Conservation (phyloP, 1,140 invertebrate species). For the Anagrus nilaparvatae region DNA sequence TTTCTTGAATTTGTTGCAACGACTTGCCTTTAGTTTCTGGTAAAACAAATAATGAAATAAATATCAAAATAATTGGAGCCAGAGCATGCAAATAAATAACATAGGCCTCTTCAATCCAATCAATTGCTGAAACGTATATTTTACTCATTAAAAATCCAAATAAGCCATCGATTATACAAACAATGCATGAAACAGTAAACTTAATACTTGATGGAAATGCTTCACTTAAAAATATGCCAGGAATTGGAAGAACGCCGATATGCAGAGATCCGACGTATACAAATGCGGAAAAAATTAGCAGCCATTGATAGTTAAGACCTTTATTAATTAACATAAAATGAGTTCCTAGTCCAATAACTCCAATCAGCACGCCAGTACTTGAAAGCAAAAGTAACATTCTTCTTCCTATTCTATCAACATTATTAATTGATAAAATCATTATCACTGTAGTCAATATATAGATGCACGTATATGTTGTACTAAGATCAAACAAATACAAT, state of each 20-base stretch:
- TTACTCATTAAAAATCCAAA: conserved; percentile 63
- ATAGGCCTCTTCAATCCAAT: conserved; percentile 41
- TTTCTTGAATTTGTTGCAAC: too few species aligned
- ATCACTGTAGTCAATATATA: conserved; percentile 54
- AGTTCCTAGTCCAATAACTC: conserved; percentile 45
- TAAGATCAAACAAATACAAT: conserved; percentile 34
- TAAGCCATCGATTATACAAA: conserved; percentile 57
- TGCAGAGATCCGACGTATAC: conserved; percentile 8
- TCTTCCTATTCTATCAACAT: conserved; percentile 61
- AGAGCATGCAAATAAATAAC: too few species aligned
- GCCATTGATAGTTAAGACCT: conserved; percentile 30
- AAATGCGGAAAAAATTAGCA: conserved; percentile 14
- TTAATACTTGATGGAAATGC: conserved; percentile 58
- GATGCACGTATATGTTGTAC: conserved; percentile 51
- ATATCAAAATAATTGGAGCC: too few species aligned
- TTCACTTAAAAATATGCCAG: conserved; percentile 60
- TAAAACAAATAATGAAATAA: too few species aligned
- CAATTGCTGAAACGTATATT: conserved; percentile 52
- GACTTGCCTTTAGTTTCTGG: too few species aligned
- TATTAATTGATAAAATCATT: conserved; percentile 45
- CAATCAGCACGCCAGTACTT: conserved; percentile 41
- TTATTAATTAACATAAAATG: conserved; percentile 51
- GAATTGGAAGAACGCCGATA: conserved; percentile 57
- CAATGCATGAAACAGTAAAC: conserved; percentile 53
- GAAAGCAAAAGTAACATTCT: conserved; percentile 54